phyloP scores from a whole-genome alignment of 1,140 invertebrate species.

The Drosophila sp. region DNA sequence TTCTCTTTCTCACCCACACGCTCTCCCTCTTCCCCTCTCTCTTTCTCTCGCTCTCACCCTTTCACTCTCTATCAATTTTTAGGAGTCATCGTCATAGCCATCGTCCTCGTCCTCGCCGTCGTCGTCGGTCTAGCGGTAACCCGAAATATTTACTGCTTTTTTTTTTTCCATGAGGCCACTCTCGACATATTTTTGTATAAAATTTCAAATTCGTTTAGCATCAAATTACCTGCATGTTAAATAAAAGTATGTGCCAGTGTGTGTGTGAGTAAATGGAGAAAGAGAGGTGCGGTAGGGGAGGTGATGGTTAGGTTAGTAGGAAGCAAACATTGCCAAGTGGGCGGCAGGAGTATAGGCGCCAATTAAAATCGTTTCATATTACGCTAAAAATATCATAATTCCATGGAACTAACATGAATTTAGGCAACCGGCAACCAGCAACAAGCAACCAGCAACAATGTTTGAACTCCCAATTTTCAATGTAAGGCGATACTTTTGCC shows the following conservation, averaged over 20 bases:
- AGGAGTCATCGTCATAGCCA: constrained; percentile 41
- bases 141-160: constrained; percentile 50
- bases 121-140: constrained; percentile 44
- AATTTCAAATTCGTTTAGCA: constrained; percentile 77
- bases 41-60: background rate
- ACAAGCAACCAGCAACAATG: constrained; percentile 43
- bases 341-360: constrained; percentile 67
- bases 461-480: constrained; percentile 39
- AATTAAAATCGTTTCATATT: constrained; percentile 78
- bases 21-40: constrained; percentile 23
- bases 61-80: constrained; percentile 26
- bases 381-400: constrained; percentile 78
- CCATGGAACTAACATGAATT: constrained; percentile 73
- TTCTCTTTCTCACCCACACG: background rate
- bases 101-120: constrained; percentile 19
- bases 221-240: constrained; percentile 73
- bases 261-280: background rate
- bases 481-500: constrained; percentile 72
- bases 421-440: constrained; percentile 26
- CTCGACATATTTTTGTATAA: constrained; percentile 68
- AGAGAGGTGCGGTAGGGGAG: background rate
- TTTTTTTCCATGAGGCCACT: constrained; percentile 44
- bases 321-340: constrained; percentile 36
- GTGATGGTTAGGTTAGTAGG: background rate
- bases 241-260: background rate